These are phyloP conservation scores for Trididemnum nubilum DNA, from an alignment of 23 tunicate genomes.

Conservation along the genomic window DNA sequence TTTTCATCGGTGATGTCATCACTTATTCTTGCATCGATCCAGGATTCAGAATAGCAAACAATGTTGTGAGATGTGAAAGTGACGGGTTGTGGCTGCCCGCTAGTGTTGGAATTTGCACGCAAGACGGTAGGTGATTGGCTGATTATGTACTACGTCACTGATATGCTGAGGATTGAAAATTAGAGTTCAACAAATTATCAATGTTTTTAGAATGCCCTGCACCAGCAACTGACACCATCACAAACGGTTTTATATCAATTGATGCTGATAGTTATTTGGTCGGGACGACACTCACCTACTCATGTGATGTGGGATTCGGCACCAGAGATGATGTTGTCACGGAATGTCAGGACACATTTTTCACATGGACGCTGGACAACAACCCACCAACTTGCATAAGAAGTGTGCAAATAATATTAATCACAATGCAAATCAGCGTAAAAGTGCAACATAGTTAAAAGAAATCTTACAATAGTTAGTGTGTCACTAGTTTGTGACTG, in stretches of 20 bases:
- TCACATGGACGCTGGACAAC: neutral
- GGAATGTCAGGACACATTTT: neutral
- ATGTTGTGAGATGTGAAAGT: no score
- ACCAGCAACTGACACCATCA: neutral
- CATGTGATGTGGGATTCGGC: neutral
- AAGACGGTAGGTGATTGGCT: neutral
- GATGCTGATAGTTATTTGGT: neutral
- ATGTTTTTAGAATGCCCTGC: neutral
- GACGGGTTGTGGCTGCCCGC: neutral
- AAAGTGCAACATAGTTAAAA: no score
- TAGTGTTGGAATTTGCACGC: neutral
- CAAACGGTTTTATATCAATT: neutral
- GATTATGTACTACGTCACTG: no score
- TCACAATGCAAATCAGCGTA: no score
- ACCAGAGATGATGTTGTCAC: slow-evolving; percentile 1
- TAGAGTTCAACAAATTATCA: neutral
- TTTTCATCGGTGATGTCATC: no score
- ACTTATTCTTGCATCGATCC: no score
- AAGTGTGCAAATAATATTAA: neutral
- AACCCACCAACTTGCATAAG: neutral
- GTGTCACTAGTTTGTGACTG: no score
- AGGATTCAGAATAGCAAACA: no score
- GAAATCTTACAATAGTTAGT: no score
- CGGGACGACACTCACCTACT: neutral
- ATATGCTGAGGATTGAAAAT: neutral